Evolutionary conservation across 1,140 invertebrate species (phyloP).

Genomic region (Cotesia typhae): DNA sequence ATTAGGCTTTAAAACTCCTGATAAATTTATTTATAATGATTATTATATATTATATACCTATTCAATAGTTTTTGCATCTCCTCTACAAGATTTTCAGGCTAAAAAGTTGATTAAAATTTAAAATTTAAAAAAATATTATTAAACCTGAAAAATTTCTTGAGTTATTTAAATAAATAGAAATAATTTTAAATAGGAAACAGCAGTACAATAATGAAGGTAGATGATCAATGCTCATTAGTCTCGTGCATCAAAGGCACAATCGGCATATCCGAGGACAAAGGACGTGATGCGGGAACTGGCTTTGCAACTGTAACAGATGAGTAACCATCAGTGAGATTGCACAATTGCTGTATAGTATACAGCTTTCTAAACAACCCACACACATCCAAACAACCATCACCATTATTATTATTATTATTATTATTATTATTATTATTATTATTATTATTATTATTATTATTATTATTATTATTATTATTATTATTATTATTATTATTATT

Average conservation of each 20-base stretch:
- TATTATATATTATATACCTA: too few species aligned
- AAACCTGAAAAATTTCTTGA: not conserved
- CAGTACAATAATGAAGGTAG: slow-evolving; percentile 21
- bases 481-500: too few species aligned
- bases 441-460: too few species aligned
- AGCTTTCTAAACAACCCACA: not conserved
- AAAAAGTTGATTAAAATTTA: slow-evolving; percentile 8
- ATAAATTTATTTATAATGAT: too few species aligned
- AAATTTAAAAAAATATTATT: too few species aligned
- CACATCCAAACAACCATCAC: not conserved
- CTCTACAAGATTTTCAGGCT: too few species aligned
- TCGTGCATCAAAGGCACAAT: slow-evolving; percentile 46
- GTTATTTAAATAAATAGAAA: slow-evolving; percentile 3
- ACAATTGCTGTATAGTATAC: slow-evolving; percentile 35
- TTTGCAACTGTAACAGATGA: slow-evolving; percentile 49
- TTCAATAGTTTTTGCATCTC: too few species aligned
- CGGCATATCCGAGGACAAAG: slow-evolving; percentile 44
- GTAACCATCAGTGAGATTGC: slow-evolving; percentile 47
- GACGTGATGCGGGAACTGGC: slow-evolving; percentile 35
- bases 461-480: too few species aligned
- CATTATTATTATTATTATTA: slow-evolving; percentile 10
- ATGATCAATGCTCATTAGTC: slow-evolving; percentile 51
- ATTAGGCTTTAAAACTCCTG: too few species aligned
- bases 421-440: too few species aligned
- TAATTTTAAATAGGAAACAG: not conserved